Evolutionary conservation across 1,140 invertebrate species (phyloP).

Genomic region (Paraescarpia echinospica): DNA sequence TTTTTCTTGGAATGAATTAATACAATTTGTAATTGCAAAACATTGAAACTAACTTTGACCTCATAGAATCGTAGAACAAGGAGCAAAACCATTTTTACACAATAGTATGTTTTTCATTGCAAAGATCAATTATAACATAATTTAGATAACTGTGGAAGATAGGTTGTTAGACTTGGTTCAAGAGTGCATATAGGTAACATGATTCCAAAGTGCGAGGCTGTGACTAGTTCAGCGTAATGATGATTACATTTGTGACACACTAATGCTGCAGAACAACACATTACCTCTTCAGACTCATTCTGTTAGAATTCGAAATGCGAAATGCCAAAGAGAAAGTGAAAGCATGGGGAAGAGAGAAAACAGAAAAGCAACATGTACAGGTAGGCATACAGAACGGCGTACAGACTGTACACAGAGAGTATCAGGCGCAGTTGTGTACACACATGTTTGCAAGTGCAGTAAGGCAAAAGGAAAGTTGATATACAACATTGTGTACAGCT

Average conservation of each 20-base stretch:
- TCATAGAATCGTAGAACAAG: neutral
- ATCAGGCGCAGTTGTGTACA: neutral
- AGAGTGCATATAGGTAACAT: neutral
- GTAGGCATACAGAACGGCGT: neutral
- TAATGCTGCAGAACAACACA: neutral
- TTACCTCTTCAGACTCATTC: neutral
- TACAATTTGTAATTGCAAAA: neutral
- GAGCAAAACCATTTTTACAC: too few relatives aligned
- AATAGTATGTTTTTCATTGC: too few relatives aligned
- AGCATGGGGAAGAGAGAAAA: neutral
- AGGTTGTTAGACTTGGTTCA: neutral
- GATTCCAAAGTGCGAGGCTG: neutral
- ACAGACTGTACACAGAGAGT: neutral
- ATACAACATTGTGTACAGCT: neutral
- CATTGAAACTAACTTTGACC: neutral
- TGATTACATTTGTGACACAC: neutral
- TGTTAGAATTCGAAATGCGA: neutral
- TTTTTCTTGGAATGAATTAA: neutral
- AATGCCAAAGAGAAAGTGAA: slow-evolving; percentile 1
- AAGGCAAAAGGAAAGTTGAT: neutral
- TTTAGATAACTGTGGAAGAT: neutral
- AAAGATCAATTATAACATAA: too few relatives aligned
- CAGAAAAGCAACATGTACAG: neutral
- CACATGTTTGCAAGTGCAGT: neutral
- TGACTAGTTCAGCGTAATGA: neutral